Base-by-base conservation (phyloP, 2,888 invertebrate genomes). In the Onthophagus sagittarius region DNA sequence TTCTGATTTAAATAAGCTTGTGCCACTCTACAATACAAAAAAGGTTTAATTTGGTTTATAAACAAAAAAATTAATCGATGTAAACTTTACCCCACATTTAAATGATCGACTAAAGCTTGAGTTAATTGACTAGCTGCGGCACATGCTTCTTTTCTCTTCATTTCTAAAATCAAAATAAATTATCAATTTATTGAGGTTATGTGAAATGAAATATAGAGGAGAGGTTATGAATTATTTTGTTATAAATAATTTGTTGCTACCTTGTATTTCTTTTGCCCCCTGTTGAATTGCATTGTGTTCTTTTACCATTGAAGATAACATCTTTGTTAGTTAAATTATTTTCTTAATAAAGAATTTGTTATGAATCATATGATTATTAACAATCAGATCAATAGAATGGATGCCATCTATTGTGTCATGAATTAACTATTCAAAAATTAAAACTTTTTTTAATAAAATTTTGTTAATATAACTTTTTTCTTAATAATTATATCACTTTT, bases 1-100 rank as follows among this genome's bases (percentile, higher is more conserved):
- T 98, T 98, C 85, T 99, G 99, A 85, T 99, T 99, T 64, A 98
- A 88, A 85, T 99, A 99, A 0, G 99, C 99, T 86, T 98, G 98
- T 0, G 99, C 97, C 2, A 99, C 98, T 9, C 98, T 96, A 85
- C 86, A 72, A 53, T 64, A 13, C 32, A 39, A 23, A n/a, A 53
- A 53, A 70, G 7, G 0, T 39, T 5, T 33, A 32, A 31, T 62
- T 69, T 32, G 32, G 6, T 64, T 64, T 23, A 23, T 6, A 2
- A 31, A n/a, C n/a, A n/a, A 65, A 9, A 53, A 63, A 31, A 72
- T 67, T 32, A 63, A 71, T 74, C 76, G 77, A 81, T 32, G 7
- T 53, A 53, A 53, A 53, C 39, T 88, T 86, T 88, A 98, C 98
- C 98, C 98, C 79, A 98, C 96, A 89, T 99, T 99, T 15, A 99